phyloP scores from a whole-genome alignment of 1,140 invertebrate species.

The Cyphomyrmex costatus region DNA sequence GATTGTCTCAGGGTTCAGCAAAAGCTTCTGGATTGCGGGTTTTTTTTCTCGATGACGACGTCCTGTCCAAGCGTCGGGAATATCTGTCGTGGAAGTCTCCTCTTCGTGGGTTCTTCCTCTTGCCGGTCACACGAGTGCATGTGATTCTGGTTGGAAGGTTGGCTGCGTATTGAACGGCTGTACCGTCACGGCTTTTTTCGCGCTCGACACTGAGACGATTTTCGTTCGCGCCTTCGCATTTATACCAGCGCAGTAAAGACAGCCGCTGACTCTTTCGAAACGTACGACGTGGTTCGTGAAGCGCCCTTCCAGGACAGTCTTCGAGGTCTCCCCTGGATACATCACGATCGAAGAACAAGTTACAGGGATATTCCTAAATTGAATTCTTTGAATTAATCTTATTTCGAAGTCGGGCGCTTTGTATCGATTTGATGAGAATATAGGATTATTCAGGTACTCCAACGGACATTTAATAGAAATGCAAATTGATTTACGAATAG shows the following conservation, averaged over 20 bases:
- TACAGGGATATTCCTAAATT: neutral
- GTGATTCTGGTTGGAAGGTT: neutral
- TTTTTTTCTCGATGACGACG: neutral
- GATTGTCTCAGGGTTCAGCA: neutral
- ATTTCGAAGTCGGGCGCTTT: neutral
- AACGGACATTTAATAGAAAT: neutral
- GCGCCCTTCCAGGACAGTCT: constrained; percentile 58
- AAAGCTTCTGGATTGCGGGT: neutral
- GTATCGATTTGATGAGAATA: neutral
- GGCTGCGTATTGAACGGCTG: neutral
- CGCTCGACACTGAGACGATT: constrained; percentile 75
- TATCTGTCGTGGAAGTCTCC: neutral
- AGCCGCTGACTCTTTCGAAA: constrained; percentile 56
- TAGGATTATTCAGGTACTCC: neutral
- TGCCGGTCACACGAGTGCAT: neutral
- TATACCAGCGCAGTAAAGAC: constrained; percentile 66
- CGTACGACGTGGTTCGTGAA: constrained; percentile 37
- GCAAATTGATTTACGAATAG: neutral
- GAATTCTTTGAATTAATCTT: constrained; percentile 7
- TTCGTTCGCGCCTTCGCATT: constrained; percentile 74
- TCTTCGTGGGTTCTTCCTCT: too few relatives aligned
- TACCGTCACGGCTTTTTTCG: constrained; percentile 67
- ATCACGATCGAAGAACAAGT: too few relatives aligned
- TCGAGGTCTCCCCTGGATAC: constrained; percentile 52
- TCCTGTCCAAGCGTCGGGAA: neutral